phyloP scores from a whole-genome alignment of 2,888 invertebrate species.

The Marasmarcha lunaedactyla region DNA sequence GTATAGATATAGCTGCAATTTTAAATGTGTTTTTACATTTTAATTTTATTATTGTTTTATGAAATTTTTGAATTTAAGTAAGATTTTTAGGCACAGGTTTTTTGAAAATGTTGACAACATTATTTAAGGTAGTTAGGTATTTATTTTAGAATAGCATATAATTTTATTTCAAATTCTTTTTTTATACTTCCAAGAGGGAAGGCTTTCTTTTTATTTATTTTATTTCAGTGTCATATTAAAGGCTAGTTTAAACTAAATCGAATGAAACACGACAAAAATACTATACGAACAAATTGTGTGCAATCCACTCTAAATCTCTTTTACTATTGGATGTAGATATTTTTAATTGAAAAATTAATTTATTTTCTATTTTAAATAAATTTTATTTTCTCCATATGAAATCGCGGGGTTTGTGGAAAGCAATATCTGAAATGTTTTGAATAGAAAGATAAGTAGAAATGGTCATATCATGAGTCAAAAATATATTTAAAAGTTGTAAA shows the following conservation, averaged over 20 bases:
- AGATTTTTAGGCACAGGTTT: slow-evolving; percentile 57
- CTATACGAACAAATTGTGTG: slow-evolving; percentile 35
- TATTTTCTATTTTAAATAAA: slow-evolving; percentile 7
- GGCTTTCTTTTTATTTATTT: slow-evolving; percentile 33
- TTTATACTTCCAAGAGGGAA: slow-evolving; percentile 38
- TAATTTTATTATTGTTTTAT: slow-evolving; percentile 71
- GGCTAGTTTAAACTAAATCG: slow-evolving; percentile 14
- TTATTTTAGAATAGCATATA: slow-evolving; percentile 67
- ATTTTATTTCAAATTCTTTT: slow-evolving; percentile 44
- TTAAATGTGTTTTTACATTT: slow-evolving; percentile 70
- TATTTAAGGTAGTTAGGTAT: slow-evolving; percentile 71
- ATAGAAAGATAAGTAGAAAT: slow-evolving; percentile 43
- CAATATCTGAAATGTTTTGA: slow-evolving; percentile 46
- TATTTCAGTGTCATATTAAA: slow-evolving; percentile 53
- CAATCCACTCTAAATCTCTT: slow-evolving; percentile 38
- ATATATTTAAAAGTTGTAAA: slow-evolving; percentile 47
- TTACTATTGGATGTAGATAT: slow-evolving; percentile 20
- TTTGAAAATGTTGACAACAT: slow-evolving; percentile 63
- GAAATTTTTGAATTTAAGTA: slow-evolving; percentile 52
- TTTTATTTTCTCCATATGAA: slow-evolving; percentile 2
- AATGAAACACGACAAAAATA: slow-evolving; percentile 8
- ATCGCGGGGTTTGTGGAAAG: slow-evolving; percentile 26
- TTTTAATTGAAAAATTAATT: neutral
- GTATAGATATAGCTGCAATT: slow-evolving; percentile 67
- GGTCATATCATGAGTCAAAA: slow-evolving; percentile 66